Base-by-base conservation (phyloP, 2,113 vertebrate species). In the Amblyornis subalaris region DNA sequence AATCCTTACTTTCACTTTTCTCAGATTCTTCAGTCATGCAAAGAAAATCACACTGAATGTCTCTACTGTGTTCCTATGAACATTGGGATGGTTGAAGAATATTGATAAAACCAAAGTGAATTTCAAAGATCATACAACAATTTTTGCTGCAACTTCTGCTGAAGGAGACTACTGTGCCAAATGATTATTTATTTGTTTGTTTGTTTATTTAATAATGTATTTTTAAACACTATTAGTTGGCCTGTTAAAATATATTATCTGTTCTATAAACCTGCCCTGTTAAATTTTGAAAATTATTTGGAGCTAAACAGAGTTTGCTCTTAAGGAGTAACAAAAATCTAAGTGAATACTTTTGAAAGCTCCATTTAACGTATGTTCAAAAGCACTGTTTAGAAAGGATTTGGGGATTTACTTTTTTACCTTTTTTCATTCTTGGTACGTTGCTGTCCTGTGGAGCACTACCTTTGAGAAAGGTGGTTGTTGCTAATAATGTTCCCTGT, bases 11-110 rank as follows among this genome's bases (percentile, higher is more conserved):
- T 67, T 78, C 12, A 21, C 0, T 85, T 82, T 44, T 64, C 5
- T 33, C 12, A n/a, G 6, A 2, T 31, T 28, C 15, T 74, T 62
- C 45, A 7, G 31, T 66, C 66, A 26, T 28, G 12, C 14, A 51
- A 62, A 50, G 14, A 42, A 55, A 64, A 35, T 67, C 8, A 12
- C 22, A 9, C 4, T 26, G 36, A 28, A 7, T 36, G 9, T 40
- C n/a, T 73, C 14, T 44, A 2, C 0, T 0, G 3, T 55, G 51
- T 66, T 11, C 55, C 3, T 16, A 2, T 6, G 4, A 31, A 28
- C 22, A 35, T 7, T 19, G 18, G 20, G 14, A 31, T 48, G 31
- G 6, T 14, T 54, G 36, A 80, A 84, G 12, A 3, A 4, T 19
- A 7, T 10, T 29, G 29, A 3, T 48, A 73, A 69, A 76, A 3